Conservation (phyloP, 2,113 vertebrate genomes). For the Osmerus eperlanus region DNA sequence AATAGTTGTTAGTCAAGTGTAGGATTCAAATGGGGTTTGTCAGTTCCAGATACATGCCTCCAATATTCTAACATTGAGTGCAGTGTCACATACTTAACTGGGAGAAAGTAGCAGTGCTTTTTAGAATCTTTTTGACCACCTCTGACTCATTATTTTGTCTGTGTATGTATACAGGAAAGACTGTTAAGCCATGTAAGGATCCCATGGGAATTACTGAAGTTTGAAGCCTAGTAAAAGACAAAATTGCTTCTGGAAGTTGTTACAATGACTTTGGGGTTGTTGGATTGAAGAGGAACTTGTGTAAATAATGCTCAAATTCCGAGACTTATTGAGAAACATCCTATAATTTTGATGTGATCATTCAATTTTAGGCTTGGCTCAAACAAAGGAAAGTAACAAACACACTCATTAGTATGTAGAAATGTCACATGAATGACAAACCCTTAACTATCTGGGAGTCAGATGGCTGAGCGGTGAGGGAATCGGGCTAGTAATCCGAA, state of each 20-base stretch:
- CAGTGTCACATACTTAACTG: slow-evolving; percentile 4
- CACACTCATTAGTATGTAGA: too few species aligned
- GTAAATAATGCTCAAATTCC: neutral
- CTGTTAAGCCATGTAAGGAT: slow-evolving; percentile 15
- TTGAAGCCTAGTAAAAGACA: slow-evolving; percentile 34
- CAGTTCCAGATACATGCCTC: slow-evolving; percentile 24
- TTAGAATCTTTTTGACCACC: slow-evolving; percentile 33
- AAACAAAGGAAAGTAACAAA: too few species aligned
- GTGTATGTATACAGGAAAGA: slow-evolving; percentile 26
- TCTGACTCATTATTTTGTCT: slow-evolving; percentile 35
- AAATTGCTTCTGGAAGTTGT: slow-evolving; percentile 21
- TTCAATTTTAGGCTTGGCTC: too few species aligned
- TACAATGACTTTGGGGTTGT: slow-evolving; percentile 18
- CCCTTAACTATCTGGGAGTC: too few species aligned
- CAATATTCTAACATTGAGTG: slow-evolving; percentile 13
- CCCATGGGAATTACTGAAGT: slow-evolving; percentile 29
- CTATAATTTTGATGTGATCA: too few species aligned
- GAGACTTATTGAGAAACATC: too few species aligned
- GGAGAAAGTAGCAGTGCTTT: slow-evolving; percentile 6
- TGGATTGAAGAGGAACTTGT: slow-evolving; percentile 16
- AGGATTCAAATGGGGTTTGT: slow-evolving; percentile 46
- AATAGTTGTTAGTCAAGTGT: slow-evolving; percentile 49
- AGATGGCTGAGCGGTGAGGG: too few species aligned
- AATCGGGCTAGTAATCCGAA: too few species aligned
- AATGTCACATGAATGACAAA: too few species aligned